A percentile compares a stretch with the other conserved stretches of the same genome.
Evolutionary conservation across 37 sponge, comb jelly and placozoan species (phyloP).

Genomic region (Amphimedon queenslandica): DNA sequence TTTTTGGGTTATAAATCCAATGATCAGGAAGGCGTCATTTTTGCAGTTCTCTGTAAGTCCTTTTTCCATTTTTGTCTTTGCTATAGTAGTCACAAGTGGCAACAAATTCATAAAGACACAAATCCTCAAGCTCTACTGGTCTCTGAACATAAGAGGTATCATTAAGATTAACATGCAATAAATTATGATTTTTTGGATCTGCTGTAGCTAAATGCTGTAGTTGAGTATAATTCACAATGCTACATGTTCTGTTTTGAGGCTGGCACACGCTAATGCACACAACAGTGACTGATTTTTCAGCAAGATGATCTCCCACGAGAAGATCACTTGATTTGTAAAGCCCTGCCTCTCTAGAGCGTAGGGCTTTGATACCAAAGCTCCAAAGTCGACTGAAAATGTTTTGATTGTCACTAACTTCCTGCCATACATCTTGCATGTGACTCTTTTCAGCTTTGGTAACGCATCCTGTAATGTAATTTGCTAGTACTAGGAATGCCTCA

Average conservation of each 20-base stretch:
- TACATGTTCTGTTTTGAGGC: constrained; percentile 33
- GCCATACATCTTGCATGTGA: no score
- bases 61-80: constrained; percentile 4
- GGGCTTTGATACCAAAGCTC: constrained; percentile 24
- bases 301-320: constrained; percentile 39
- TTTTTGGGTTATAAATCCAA: constrained; percentile 26
- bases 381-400: constrained; percentile 27
- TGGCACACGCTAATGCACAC: constrained; percentile 32
- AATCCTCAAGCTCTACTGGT: constrained; percentile 34
- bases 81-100: background rate
- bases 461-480: constrained; percentile 52
- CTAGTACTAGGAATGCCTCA: constrained; percentile 42
- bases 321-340: constrained; percentile 50
- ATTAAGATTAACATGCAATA: constrained; percentile 27
- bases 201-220: constrained; percentile 20
- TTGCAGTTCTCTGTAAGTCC: constrained; percentile 7
- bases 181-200: constrained; percentile 21
- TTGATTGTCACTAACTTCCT: constrained; percentile 24
- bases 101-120: constrained; percentile 37
- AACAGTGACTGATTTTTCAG: constrained; percentile 37
- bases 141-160: constrained; percentile 35
- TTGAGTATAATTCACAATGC: constrained; percentile 15
- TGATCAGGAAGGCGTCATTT: constrained; percentile 26
- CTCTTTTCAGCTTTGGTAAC: no score
- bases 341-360: constrained; percentile 38